Conservation (phyloP, 2,797 vertebrate species). For the Cuniculus paca region DNA sequence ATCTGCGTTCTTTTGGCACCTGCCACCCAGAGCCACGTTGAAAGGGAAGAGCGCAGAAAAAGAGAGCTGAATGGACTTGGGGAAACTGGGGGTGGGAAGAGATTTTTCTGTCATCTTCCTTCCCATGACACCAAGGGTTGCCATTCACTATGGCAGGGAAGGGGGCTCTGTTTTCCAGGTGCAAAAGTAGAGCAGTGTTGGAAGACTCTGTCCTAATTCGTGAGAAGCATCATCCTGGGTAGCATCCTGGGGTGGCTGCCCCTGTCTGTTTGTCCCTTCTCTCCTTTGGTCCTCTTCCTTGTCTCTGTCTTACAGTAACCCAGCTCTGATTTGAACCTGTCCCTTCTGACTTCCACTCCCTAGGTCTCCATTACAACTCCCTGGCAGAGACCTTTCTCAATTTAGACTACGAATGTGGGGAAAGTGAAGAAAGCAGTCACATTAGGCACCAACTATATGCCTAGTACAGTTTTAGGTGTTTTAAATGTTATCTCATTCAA, state of each 20-base stretch:
- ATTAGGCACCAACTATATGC: background rate
- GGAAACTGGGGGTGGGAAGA: too few species aligned
- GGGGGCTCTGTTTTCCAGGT: background rate
- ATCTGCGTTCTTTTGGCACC: slow-evolving; percentile 44
- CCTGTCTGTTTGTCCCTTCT: background rate
- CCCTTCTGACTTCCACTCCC: background rate
- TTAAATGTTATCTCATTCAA: background rate
- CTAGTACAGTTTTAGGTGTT: background rate
- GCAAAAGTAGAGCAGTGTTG: background rate
- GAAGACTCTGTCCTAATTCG: background rate
- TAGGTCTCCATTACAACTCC: background rate
- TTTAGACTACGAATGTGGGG: background rate
- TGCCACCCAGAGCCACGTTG: background rate
- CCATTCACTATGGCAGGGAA: too few species aligned
- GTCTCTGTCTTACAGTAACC: background rate
- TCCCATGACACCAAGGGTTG: background rate
- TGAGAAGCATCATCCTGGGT: background rate
- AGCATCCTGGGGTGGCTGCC: background rate
- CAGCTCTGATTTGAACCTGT: background rate
- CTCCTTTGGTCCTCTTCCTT: background rate
- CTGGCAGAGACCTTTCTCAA: background rate
- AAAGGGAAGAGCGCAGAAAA: background rate
- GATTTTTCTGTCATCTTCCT: background rate
- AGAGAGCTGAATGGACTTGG: background rate
- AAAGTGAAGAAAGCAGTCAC: background rate